Percentiles rank a stretch among this genome's conserved stretches.
phyloP scores from a whole-genome alignment of 1,140 invertebrate genomes.

The fruit fly (Drosophila melanogaster) region Release_6_plus_ISO1_MT NT_033777.3:31024501-31025000 shows the following conservation, averaged over 20 bases:
- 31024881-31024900: neutral
- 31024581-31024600: conserved; percentile 45
- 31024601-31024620: conserved; percentile 26
- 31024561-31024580: conserved; percentile 69
- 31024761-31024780: conserved; percentile 1
- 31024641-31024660: conserved; percentile 18
- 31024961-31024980: conserved; percentile 5
- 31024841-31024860: too few relatives aligned
- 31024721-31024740: conserved; percentile 8
- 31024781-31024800: neutral
- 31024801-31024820: neutral
- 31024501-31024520: conserved; percentile 76
- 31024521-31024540: conserved; percentile 66
- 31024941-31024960: neutral
- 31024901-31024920: neutral
- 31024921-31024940: neutral
- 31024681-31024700: conserved; percentile 47
- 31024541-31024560: conserved; percentile 53
- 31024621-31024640: conserved; percentile 26
- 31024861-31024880: neutral
- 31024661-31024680: conserved; percentile 23
- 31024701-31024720: conserved; percentile 20
- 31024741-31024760: neutral
- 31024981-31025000: neutral
- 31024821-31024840: too few relatives aligned